Conservation (phyloP, 2,888 invertebrate genomes). For the Lepidocyrtinus sp. region DNA sequence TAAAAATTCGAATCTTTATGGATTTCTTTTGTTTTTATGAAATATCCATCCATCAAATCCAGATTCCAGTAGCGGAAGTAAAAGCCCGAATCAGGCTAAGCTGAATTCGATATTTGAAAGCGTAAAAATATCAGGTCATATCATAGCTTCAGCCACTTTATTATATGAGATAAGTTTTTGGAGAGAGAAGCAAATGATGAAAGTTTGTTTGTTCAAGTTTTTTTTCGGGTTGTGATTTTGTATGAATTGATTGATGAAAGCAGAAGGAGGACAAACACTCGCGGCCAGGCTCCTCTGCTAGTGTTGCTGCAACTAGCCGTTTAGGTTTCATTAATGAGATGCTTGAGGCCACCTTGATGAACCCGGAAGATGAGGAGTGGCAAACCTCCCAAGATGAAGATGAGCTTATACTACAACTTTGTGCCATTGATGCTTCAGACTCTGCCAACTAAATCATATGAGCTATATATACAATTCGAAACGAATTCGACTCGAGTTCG, state of each 20-base stretch:
- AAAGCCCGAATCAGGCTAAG: neutral
- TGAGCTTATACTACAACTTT: constrained; percentile 67
- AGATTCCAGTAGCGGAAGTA: neutral
- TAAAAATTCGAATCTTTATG: constrained; percentile 19
- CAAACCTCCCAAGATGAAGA: constrained; percentile 69
- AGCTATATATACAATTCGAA: no score
- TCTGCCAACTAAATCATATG: constrained; percentile 63
- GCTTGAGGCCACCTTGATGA: constrained; percentile 60
- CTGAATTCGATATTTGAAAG: no score
- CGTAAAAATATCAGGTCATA: constrained; percentile 2
- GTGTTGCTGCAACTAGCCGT: constrained; percentile 47
- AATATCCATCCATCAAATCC: constrained; percentile 8
- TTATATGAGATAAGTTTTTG: no score
- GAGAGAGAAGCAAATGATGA: neutral
- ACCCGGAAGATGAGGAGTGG: constrained; percentile 68
- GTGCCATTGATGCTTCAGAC: constrained; percentile 68
- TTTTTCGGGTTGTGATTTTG: neutral
- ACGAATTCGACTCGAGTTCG: no score
- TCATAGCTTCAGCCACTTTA: neutral
- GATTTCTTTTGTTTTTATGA: constrained; percentile 8
- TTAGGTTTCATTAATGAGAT: constrained; percentile 66
- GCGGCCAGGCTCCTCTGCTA: constrained; percentile 19
- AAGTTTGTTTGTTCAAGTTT: neutral
- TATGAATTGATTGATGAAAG: constrained; percentile 38
- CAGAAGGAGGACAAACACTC: constrained; percentile 59